Evolutionary conservation across 1,140 invertebrate species (phyloP), one percentile per base, ranked within the genome.

Genomic region (honey bee (Apis mellifera)): DNA sequence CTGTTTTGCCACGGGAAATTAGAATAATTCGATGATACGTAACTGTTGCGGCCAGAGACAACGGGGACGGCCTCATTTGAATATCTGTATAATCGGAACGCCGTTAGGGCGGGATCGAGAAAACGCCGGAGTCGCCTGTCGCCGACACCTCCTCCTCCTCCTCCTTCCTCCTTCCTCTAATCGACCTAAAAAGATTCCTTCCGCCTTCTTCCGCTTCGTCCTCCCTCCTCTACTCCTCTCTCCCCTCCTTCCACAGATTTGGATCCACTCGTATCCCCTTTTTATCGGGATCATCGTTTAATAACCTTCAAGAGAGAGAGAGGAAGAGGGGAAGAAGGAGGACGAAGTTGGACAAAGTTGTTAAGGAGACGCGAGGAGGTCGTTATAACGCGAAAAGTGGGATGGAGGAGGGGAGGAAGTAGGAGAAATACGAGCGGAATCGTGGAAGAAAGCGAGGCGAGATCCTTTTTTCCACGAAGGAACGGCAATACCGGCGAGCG

Each of bases 21-120:
- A 93, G 90, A 93, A 94, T 94, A 94, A 93, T 94, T 93, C 91
- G 90, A 93, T 93, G 89, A 94, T 94, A 93, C 92, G 93, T 94
- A 94, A 94, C 93, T 94, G 93, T 94, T 94, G 92, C 93, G 91
- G 86, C 84, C 93, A 94, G 93, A 93, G 89, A 88, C 83, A 72
- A 74, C 84, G 69, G 84, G 84, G 87, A 74, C 82, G 86, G 84
- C 65, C 78, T 93, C 83, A 93, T 93, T 93, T 93, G 89, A 93
- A 93, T 93, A 93, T 93, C 86, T 92, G 92, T 92, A 93, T 93
- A 93, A 93, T 93, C 92, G 92, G 92, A 91, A 93, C 92, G 92
- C 78, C 92, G 92, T 93, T 93, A 90, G 92, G 92, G 92, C 92
- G 92, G 32, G 91, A 92, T 89, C 92, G 89, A 90, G 90, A 93